phyloP scores from a whole-genome alignment of 2,797 vertebrate genomes.

The Nasua narica region DNA sequence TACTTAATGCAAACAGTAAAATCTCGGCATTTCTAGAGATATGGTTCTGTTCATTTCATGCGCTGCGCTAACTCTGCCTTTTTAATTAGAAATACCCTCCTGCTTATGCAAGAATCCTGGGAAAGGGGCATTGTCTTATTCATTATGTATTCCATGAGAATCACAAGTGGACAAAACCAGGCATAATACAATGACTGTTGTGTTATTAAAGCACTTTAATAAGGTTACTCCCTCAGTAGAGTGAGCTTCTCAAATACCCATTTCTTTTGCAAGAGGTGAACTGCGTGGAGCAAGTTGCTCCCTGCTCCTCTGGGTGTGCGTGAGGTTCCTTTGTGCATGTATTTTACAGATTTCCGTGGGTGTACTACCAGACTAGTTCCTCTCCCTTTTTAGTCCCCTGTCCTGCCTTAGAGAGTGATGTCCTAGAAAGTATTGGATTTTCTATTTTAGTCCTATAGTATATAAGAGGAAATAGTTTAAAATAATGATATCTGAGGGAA shows the following conservation, averaged over 20 bases:
- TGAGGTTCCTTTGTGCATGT: background rate
- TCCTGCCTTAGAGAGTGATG: slow-evolving; percentile 38
- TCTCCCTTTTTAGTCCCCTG: slow-evolving; percentile 37
- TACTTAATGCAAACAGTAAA: slow-evolving; percentile 86
- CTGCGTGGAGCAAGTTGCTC: background rate
- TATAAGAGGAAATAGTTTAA: slow-evolving; percentile 31
- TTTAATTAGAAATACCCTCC: slow-evolving; percentile 84
- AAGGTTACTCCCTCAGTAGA: slow-evolving; percentile 75
- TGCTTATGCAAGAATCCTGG: slow-evolving; percentile 80
- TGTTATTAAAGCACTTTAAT: slow-evolving; percentile 82
- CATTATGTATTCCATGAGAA: slow-evolving; percentile 78
- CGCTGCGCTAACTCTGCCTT: slow-evolving; percentile 79
- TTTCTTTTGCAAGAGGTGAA: slow-evolving; percentile 56
- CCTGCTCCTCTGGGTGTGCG: background rate
- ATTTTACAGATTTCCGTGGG: background rate
- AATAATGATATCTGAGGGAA: background rate
- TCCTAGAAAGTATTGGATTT: slow-evolving; percentile 52
- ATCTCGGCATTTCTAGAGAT: slow-evolving; percentile 81
- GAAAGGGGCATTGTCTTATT: slow-evolving; percentile 79
- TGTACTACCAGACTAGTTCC: background rate
- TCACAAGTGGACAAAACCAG: slow-evolving; percentile 81
- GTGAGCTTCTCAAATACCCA: slow-evolving; percentile 73
- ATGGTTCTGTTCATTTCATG: slow-evolving; percentile 80
- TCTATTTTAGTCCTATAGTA: slow-evolving; percentile 54
- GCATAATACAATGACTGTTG: slow-evolving; percentile 77